Evolutionary conservation across 1,140 invertebrate genomes (phyloP).

Genomic region (Drosophila kepulauana): DNA sequence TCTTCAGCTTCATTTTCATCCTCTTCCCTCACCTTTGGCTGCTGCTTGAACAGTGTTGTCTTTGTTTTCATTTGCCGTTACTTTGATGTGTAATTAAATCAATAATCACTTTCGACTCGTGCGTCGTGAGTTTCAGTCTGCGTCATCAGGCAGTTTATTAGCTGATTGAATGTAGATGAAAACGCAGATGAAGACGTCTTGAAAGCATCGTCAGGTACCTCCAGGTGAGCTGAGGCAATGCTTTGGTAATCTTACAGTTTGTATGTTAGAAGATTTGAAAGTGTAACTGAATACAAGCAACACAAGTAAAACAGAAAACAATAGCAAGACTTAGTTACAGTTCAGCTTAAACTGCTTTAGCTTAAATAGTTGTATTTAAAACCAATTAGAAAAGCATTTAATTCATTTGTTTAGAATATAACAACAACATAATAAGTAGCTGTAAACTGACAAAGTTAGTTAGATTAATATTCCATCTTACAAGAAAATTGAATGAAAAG

Average conservation of each 20-base stretch:
- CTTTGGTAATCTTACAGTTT: neutral
- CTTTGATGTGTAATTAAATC: conserved; percentile 83
- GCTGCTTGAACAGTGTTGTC: conserved; percentile 26
- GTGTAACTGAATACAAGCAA: neutral
- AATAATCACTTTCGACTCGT: conserved; percentile 70
- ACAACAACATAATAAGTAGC: no score
- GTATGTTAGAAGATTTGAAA: neutral
- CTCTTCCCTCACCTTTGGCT: neutral
- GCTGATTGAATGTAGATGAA: conserved; percentile 20
- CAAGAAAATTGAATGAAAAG: no score
- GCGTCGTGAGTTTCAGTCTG: conserved; percentile 14
- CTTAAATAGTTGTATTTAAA: neutral
- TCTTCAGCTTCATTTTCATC: neutral
- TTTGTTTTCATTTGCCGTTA: conserved; percentile 46
- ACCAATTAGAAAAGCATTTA: no score
- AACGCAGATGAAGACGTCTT: neutral
- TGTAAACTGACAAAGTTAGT: no score
- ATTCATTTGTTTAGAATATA: no score
- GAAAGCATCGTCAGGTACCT: neutral
- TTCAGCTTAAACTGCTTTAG: neutral
- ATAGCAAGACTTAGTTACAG: neutral
- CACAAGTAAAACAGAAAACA: neutral
- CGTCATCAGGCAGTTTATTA: conserved; percentile 33
- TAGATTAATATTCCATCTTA: no score
- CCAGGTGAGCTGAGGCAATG: neutral